A percentile compares a stretch with the other conserved stretches of the same genome.
These are phyloP conservation scores for Ptychobarbus kaznakovi DNA, from an alignment of 2,797 vertebrate genomes.

Conservation along the genomic window DNA sequence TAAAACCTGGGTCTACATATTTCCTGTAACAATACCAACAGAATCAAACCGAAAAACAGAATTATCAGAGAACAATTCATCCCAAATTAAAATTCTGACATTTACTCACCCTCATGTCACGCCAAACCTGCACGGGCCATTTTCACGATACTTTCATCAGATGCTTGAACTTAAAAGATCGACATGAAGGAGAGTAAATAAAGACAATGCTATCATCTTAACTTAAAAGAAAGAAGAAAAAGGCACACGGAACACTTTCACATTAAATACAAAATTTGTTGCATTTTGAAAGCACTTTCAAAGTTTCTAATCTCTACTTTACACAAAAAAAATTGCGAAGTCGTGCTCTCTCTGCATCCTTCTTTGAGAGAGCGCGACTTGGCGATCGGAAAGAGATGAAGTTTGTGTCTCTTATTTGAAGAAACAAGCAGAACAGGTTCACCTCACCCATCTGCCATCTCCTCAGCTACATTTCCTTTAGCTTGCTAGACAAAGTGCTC, in stretches of 20 bases:
- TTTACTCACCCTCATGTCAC: background rate
- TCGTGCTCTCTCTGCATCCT: slow-evolving; percentile 58
- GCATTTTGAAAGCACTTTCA: slow-evolving; percentile 72
- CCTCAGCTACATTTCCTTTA: slow-evolving; percentile 70
- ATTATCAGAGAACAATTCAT: slow-evolving; percentile 62
- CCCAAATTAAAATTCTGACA: background rate
- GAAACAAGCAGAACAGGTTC: slow-evolving; percentile 46
- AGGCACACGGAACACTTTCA: slow-evolving; percentile 91
- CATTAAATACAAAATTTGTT: slow-evolving; percentile 80
- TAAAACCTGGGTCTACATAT: slow-evolving; percentile 80
- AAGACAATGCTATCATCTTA: slow-evolving; percentile 64
- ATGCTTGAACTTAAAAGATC: background rate
- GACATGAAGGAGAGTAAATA: background rate
- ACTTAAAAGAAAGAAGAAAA: slow-evolving; percentile 79
- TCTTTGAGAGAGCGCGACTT: slow-evolving; percentile 48
- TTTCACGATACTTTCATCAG: background rate
- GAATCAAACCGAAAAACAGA: slow-evolving; percentile 64
- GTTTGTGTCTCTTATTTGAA: slow-evolving; percentile 38
- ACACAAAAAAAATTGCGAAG: slow-evolving; percentile 84
- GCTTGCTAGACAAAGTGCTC: slow-evolving; percentile 64
- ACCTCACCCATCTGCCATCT: slow-evolving; percentile 53
- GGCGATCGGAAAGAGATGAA: slow-evolving; percentile 31
- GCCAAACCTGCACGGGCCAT: background rate
- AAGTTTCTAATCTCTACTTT: slow-evolving; percentile 81
- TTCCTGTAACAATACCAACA: slow-evolving; percentile 62